Base-by-base conservation (phyloP, 2,888 invertebrate species). In the Cheilosia pagana region DNA sequence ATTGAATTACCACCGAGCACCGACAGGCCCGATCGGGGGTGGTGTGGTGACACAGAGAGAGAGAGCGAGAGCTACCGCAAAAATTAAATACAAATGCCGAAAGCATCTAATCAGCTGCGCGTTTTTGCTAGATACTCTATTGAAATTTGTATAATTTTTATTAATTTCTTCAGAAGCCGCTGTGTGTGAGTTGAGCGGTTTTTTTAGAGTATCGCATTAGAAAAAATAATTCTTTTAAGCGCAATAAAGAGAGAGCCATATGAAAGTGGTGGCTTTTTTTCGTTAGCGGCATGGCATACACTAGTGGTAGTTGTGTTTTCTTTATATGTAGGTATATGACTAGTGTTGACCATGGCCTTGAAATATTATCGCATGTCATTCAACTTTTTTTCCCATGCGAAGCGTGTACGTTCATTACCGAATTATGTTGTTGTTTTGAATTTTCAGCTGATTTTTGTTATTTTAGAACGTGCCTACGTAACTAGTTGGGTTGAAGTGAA, bases 261-360 rank as follows among this genome's bases (percentile, higher is more conserved):
- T 45, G 43, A n/a, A 16, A 16, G 43, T 45, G n/a, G 8, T 45
- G 43, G 16, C 7, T 45, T 8, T 45, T 25, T 16, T 16, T 43
- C 16, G 8, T 45, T 8, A 16, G 43, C 43, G 6, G 6, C 43
- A 19, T 3, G 6, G 10, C 10, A 48, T 48, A 57, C 19, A n/a
- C 59, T 43, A 35, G 55, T 52, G 41, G 7, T 72, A 6, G 50
- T 35, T 67, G 31, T 25, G 35, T 52, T 52, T 16, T 52, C 21
- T 4, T 52, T 16, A 14, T 35, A 43, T 45, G n/a, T 35, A 63
- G 21, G 53, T 59, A 62, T 35, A 12, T 35, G 12, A 12, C 35
- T 68, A 68, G 50, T 70, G 53, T 65, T 83, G 83, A 79, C 79
- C 83, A 79, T 83, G 83, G 83, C 79, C 83, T 83, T 83, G 79